Evolutionary conservation across 2,113 vertebrate species (phyloP), one percentile per base, ranked within the genome.

Genomic region (Oophaga pumilio): DNA sequence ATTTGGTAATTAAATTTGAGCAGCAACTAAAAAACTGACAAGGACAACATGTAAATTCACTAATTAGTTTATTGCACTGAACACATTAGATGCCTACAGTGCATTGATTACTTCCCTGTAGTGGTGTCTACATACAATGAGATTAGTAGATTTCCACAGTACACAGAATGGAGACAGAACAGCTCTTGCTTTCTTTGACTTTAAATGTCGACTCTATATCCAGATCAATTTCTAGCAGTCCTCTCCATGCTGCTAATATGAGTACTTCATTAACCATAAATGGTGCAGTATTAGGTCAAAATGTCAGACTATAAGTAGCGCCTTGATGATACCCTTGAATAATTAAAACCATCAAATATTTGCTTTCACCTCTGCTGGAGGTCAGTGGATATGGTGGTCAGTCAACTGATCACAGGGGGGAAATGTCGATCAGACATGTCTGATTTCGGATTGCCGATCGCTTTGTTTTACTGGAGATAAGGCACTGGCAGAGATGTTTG

Each of bases 61-160:
- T 33, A 43, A 49, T 81, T 62, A 62, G 28, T 49, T 82, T 82
- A 59, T 15, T 10, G n/a, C n/a, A 49, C 11, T 82, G 60, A 12
- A 15, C 26, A 9, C 24, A 80, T 80, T 20, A 80, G 15, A 81
- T 81, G 26, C 33, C 62, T 60, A 24, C 52, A 28, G 26, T 50
- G 26, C 28, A 33, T 33, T 81, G 15, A 62, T 17, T 60, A 13
- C 57, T 33, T 64, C 26, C 11, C 52, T 24, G 49, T 9, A 62
- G 28, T 33, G 64, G 8, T 18, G 33, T n/a, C 22, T 66, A 50
- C 60, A 82, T 82, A 82, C 79, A 73, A 84, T 84, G 26, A 57
- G 50, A 59, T 84, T 22, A 49, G 79, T 49, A 50, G 59, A 82
- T 15, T 15, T 64, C 66, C 22, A 0, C 18, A 50, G 14, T 20